Evolutionary conservation across 2,888 invertebrate species (phyloP), one percentile per base, ranked within the genome.

Genomic region (Volucella inflata): DNA sequence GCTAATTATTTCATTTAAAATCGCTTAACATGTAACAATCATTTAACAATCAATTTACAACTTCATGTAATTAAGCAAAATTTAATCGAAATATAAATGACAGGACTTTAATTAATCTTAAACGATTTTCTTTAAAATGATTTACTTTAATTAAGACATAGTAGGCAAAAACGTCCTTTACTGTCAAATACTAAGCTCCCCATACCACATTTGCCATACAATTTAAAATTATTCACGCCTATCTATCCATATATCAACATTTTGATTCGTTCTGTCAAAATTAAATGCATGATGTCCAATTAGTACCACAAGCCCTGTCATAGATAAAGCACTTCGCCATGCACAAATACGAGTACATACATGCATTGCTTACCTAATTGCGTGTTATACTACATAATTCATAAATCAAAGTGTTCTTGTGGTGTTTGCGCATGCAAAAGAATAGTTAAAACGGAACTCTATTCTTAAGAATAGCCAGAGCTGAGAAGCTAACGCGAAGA

Each of bases 261-360:
- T 57, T 74, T 60, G 60, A 38, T 70, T 53, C 21, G 40, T 75
- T 75, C 48, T 79, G 75, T 75, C 70, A 84, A 79, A 75, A 60
- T 75, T 36, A 71, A 84, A 75, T 79, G 71, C 76, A 72, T 77
- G 17, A 77, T 80, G 62, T 72, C 72, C 68, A 85, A 81, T 85
- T 85, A 85, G 72, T 78, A 50, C 40, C 48, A 48, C 17, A 38
- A 21, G 8, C 12, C 30, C 12, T 8, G 55, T 60, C 64, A 50
- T 44, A 77, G 53, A 64, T 59, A 78, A 50, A 57, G 21, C 77
- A 60, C 60, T 55, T 60, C 42, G 36, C 53, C 48, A 57, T 40
- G 40, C 51, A 46, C 53, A 46, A 10, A 30, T 30, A 30, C 30
- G 6, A 6, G 2, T 21, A 4, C 17, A 51, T 51, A 55, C 57